phyloP scores from a whole-genome alignment of 2,888 invertebrate genomes.

The Onthophagus sagittarius region DNA sequence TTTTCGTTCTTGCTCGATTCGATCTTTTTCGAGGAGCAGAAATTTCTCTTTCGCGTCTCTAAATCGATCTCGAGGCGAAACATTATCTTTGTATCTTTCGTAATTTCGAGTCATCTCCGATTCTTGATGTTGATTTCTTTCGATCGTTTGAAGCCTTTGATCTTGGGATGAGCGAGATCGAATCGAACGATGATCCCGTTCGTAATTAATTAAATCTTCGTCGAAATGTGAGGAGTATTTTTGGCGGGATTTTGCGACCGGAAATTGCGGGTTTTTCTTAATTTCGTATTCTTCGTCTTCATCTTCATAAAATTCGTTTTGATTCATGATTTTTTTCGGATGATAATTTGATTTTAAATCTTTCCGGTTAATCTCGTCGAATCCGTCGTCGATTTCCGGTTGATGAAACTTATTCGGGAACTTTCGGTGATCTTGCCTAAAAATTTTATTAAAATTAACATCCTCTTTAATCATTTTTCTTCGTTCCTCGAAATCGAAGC shows the following conservation, averaged over 20 bases:
- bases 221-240: conserved; percentile 20
- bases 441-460: conserved; percentile 18
- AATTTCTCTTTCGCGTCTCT: conserved; percentile 86
- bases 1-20: conserved; percentile 25
- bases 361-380: conserved; percentile 40
- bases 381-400: conserved; percentile 39
- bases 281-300: not conserved
- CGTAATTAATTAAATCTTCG: conserved; percentile 33
- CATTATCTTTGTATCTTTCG: conserved; percentile 26
- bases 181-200: conserved; percentile 24
- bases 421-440: conserved; percentile 1
- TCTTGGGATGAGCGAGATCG: conserved; percentile 24
- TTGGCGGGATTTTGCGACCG: conserved; percentile 23
- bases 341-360: no score
- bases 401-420: conserved; percentile 13
- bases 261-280: conserved; percentile 7
- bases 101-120: no score
- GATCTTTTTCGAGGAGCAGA: conserved; percentile 62
- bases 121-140: no score
- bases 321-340: not conserved
- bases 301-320: conserved; percentile 15
- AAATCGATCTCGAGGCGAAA: conserved; percentile 74
- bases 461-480: conserved; percentile 25
- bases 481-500: conserved; percentile 27
- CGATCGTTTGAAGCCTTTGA: no score